phyloP scores from a whole-genome alignment of 2,113 vertebrate species.

The Egretta garzetta region DNA sequence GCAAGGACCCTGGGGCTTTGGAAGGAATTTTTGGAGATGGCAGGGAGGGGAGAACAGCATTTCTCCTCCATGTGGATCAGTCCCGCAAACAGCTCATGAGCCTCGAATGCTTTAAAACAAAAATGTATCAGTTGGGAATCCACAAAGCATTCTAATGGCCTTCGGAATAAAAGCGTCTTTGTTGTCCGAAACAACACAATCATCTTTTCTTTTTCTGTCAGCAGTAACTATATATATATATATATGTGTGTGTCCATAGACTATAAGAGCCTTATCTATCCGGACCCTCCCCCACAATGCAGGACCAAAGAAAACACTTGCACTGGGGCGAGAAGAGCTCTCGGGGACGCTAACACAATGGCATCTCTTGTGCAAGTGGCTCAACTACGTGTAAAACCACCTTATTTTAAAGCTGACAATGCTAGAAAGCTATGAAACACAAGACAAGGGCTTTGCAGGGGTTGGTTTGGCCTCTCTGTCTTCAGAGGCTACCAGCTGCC shows the following conservation, averaged over 20 bases:
- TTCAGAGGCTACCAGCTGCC: conserved; percentile 12
- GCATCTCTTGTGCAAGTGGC: background rate
- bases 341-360: conserved; percentile 32
- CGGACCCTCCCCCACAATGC: conserved; percentile 37
- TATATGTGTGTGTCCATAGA: conserved; percentile 12
- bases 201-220: conserved; percentile 62
- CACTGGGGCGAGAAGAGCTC: conserved; percentile 37
- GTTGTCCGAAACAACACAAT: conserved; percentile 50
- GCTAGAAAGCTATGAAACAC: background rate
- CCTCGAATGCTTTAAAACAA: background rate
- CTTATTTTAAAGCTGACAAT: conserved; percentile 52
- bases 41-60: background rate
- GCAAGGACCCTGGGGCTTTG: conserved; percentile 10
- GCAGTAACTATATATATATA: conserved; percentile 10
- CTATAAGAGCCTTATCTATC: conserved; percentile 54
- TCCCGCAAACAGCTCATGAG: conserved; percentile 1
- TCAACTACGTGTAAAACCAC: conserved; percentile 24
- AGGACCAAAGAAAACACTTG: background rate
- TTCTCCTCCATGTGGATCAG: background rate
- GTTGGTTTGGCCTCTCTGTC: background rate
- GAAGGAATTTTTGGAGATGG: background rate
- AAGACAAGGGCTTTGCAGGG: background rate
- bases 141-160: conserved; percentile 35
- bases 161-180: conserved; percentile 7
- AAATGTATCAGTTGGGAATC: conserved; percentile 49